phyloP scores from a whole-genome alignment of 2,797 vertebrate genomes.

The Thamnophis elegans region DNA sequence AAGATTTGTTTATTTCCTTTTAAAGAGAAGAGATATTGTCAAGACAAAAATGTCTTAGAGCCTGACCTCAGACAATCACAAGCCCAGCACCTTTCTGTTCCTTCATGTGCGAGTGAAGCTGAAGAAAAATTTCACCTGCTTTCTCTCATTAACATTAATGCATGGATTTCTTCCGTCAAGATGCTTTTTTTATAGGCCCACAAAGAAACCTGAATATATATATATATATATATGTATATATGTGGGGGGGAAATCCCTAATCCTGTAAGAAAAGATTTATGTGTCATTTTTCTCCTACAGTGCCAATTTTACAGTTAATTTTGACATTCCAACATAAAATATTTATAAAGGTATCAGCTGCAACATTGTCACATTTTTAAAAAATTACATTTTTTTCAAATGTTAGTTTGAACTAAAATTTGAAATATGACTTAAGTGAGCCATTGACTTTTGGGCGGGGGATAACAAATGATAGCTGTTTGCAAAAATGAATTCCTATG shows the following conservation, averaged over 20 bases:
- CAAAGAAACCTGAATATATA: background rate
- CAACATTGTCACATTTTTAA: conserved; percentile 44
- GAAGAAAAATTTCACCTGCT: background rate
- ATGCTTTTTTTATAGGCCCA: background rate
- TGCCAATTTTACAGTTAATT: conserved; percentile 67
- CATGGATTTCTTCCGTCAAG: background rate
- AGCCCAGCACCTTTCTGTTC: background rate
- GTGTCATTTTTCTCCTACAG: conserved; percentile 52
- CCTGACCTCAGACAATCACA: background rate
- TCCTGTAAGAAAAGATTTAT: conserved; percentile 48
- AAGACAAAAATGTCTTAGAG: background rate
- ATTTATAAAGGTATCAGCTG: conserved; percentile 62
- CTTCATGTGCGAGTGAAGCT: background rate
- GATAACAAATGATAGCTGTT: conserved; percentile 55
- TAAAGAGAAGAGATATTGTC: conserved; percentile 55
- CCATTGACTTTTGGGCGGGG: conserved; percentile 44
- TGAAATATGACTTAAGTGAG: conserved; percentile 53
- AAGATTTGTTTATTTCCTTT: conserved; percentile 53
- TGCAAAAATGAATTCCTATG: conserved; percentile 41
- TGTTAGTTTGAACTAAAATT: conserved; percentile 52
- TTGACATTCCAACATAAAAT: conserved; percentile 67
- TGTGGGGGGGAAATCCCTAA: conserved; percentile 46
- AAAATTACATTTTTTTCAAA: conserved; percentile 57
- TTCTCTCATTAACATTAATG: background rate
- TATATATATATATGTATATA: no score